Evolutionary conservation across 2,797 vertebrate species (phyloP).

Genomic region (Neopelma chrysocephalum): DNA sequence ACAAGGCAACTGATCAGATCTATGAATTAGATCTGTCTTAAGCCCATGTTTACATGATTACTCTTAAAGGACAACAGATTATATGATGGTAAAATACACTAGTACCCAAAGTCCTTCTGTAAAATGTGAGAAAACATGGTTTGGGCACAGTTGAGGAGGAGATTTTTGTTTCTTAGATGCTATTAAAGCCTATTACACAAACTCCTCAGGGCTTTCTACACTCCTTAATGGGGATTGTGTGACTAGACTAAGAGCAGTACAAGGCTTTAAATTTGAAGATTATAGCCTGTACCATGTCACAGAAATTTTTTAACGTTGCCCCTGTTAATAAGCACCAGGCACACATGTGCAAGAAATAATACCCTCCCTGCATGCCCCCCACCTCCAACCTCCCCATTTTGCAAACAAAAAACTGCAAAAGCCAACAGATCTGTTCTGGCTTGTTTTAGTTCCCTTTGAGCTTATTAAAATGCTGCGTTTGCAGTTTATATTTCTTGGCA

Average conservation of each 20-base stretch:
- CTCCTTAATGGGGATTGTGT: not conserved
- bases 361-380: not conserved
- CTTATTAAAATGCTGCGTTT: slow-evolving; percentile 54
- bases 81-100: not conserved
- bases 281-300: slow-evolving; percentile 3
- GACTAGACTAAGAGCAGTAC: not conserved
- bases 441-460: slow-evolving; percentile 52
- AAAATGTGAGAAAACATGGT: not conserved
- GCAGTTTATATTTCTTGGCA: slow-evolving; percentile 54
- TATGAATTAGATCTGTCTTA: not conserved
- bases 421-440: slow-evolving; percentile 40
- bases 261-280: slow-evolving; percentile 13
- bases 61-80: not conserved
- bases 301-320: not conserved
- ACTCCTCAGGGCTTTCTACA: not conserved
- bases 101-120: not conserved
- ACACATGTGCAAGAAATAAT: slow-evolving; percentile 34
- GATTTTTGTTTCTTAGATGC: not conserved
- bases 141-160: not conserved
- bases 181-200: not conserved
- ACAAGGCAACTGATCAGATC: not conserved
- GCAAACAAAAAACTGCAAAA: slow-evolving; percentile 22
- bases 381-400: not conserved
- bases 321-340: slow-evolving; percentile 32
- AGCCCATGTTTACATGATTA: not conserved